Percentiles rank a stretch among this genome's conserved stretches.
These are phyloP conservation scores for Chrysomela aeneicollis DNA, from an alignment of 2,888 invertebrate species.

Conservation along the genomic window DNA sequence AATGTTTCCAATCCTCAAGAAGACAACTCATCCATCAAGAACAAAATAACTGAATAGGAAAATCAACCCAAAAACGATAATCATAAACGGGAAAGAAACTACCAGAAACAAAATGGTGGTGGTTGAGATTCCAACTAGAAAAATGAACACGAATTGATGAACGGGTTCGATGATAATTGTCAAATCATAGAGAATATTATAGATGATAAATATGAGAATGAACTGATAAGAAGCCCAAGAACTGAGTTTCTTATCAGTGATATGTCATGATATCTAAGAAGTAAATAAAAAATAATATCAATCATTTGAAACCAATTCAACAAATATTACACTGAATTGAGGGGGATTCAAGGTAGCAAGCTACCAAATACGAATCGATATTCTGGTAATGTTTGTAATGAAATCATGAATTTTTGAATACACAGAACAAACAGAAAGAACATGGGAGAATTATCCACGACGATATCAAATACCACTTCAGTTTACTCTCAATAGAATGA, in stretches of 20 bases:
- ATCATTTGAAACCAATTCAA: neutral
- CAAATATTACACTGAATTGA: neutral
- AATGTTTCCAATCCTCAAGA: too few species aligned
- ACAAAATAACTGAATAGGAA: too few species aligned
- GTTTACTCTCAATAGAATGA: neutral
- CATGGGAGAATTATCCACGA: neutral
- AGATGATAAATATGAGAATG: neutral
- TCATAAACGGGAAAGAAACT: too few species aligned
- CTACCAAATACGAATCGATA: neutral
- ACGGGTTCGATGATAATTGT: neutral
- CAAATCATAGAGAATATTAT: neutral
- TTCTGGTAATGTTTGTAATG: neutral
- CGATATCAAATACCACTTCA: neutral
- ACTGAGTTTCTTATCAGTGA: constrained; percentile 13
- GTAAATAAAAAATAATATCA: constrained; percentile 4
- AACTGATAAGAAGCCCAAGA: neutral
- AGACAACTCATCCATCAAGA: too few species aligned
- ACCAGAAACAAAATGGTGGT: too few species aligned
- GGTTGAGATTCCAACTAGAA: neutral
- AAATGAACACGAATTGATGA: neutral
- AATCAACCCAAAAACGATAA: too few species aligned
- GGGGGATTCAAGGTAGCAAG: neutral
- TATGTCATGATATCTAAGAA: neutral
- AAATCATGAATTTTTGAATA: neutral
- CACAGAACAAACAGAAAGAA: neutral